Evolutionary conservation across 2,797 vertebrate genomes (phyloP).

Genomic region (Enteromius afrohamiltoni): DNA sequence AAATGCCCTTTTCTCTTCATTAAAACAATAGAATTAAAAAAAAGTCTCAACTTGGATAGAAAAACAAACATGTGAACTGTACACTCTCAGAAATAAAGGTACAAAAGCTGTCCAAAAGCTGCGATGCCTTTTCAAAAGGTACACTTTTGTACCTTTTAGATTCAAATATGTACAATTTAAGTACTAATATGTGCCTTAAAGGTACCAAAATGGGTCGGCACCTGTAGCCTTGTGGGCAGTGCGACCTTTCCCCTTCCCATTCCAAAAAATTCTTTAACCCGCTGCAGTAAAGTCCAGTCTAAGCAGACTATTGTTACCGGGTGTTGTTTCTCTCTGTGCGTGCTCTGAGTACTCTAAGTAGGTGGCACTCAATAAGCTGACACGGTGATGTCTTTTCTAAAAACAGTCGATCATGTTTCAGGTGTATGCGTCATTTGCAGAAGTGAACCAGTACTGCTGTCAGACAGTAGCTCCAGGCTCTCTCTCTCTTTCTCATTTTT

Average conservation of each 20-base stretch:
- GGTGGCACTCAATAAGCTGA: constrained; percentile 37
- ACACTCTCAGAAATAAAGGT: too few species aligned
- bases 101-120: too few species aligned
- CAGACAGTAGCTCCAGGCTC: constrained; percentile 60
- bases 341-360: constrained; percentile 33
- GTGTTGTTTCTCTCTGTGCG: not conserved
- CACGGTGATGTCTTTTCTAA: constrained; percentile 30
- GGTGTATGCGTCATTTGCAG: constrained; percentile 49
- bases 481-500: constrained; percentile 5
- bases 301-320: constrained; percentile 24
- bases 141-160: too few species aligned
- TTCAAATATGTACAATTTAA: too few species aligned
- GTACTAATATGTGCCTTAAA: too few species aligned
- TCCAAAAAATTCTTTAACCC: not conserved
- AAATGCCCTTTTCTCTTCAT: not conserved
- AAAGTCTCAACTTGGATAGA: not conserved
- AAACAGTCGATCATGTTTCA: constrained; percentile 63
- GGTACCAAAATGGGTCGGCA: too few species aligned
- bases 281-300: not conserved
- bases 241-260: too few species aligned
- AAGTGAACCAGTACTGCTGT: constrained; percentile 51
- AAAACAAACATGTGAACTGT: not conserved
- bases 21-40: not conserved
- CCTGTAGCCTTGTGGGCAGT: too few species aligned
- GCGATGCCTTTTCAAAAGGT: too few species aligned